These are phyloP conservation scores for Pomacea maculata DNA, from an alignment of 1,140 invertebrate genomes.

Conservation along the genomic window DNA sequence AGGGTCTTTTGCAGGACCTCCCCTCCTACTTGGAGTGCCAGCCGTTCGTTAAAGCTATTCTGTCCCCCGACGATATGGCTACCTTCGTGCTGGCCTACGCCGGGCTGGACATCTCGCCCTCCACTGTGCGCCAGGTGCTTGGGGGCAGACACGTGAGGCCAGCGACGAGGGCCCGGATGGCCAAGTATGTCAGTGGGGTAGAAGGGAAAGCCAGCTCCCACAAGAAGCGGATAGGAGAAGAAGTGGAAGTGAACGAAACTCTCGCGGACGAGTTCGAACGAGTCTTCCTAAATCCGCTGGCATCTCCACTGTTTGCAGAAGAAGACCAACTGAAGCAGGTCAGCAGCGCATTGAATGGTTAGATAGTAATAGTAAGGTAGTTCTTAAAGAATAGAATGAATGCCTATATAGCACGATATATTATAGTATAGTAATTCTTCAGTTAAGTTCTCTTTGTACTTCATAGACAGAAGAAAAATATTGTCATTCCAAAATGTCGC, in stretches of 20 bases:
- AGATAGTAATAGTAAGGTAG: too few relatives aligned
- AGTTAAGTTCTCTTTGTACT: too few relatives aligned
- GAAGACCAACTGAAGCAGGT: neutral
- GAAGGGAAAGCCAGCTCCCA: neutral
- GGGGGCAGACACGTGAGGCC: neutral
- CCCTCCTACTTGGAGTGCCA: slow-evolving; percentile 38
- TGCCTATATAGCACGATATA: too few relatives aligned
- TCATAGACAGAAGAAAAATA: too few relatives aligned
- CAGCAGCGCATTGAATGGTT: neutral
- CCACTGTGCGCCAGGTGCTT: neutral
- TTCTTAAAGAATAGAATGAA: too few relatives aligned
- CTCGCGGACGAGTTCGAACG: neutral
- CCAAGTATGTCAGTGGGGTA: neutral
- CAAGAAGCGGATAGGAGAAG: neutral
- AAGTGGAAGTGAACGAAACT: neutral
- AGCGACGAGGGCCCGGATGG: neutral
- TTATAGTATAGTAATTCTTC: too few relatives aligned
- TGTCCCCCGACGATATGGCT: neutral
- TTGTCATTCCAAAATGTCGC: too few relatives aligned
- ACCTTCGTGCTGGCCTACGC: slow-evolving; percentile 6
- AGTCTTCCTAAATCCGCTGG: neutral
- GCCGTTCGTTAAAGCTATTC: neutral
- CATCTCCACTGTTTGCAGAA: neutral
- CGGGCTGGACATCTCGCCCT: neutral
- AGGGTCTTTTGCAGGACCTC: slow-evolving; percentile 43